These are phyloP conservation scores for Drosophila ironensis DNA, from an alignment of 1,140 invertebrate genomes.

Conservation along the genomic window DNA sequence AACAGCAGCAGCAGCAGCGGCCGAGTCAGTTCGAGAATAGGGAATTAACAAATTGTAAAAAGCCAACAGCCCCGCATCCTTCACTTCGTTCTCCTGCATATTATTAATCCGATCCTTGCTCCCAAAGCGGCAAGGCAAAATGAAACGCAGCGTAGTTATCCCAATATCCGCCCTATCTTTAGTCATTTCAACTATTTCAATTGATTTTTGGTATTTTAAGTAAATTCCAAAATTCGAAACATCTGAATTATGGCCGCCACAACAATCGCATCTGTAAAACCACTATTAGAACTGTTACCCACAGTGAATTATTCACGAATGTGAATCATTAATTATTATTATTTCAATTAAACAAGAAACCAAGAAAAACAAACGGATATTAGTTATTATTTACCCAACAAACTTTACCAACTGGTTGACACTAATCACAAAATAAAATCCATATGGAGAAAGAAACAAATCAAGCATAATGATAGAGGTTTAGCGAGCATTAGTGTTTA, in stretches of 20 bases:
- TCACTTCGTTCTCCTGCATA: conserved; percentile 13
- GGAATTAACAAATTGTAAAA: conserved; percentile 75
- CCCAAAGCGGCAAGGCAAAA: neutral
- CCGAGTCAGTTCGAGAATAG: conserved; percentile 62
- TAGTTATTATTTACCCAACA: conserved; percentile 56
- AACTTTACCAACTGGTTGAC: conserved; percentile 7
- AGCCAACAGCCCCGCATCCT: conserved; percentile 18
- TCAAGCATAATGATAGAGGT: conserved; percentile 38
- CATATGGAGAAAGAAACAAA: conserved; percentile 2
- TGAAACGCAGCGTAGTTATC: neutral
- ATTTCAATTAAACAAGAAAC: conserved; percentile 55
- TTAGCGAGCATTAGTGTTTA: conserved; percentile 40
- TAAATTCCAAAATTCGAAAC: conserved; percentile 44
- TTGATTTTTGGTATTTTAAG: conserved; percentile 16
- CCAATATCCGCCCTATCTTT: neutral
- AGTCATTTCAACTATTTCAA: conserved; percentile 30
- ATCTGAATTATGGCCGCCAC: conserved; percentile 29
- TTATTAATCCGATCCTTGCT: neutral
- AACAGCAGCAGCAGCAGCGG: conserved; percentile 19
- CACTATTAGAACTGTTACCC: conserved; percentile 48
- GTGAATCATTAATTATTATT: conserved; percentile 37
- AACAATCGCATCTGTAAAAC: conserved; percentile 25
- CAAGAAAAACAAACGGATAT: conserved; percentile 42
- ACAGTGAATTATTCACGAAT: conserved; percentile 23
- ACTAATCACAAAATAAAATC: neutral